Base-by-base conservation (phyloP, 2,888 invertebrate genomes). In the Phytoseiulus persimilis region DNA sequence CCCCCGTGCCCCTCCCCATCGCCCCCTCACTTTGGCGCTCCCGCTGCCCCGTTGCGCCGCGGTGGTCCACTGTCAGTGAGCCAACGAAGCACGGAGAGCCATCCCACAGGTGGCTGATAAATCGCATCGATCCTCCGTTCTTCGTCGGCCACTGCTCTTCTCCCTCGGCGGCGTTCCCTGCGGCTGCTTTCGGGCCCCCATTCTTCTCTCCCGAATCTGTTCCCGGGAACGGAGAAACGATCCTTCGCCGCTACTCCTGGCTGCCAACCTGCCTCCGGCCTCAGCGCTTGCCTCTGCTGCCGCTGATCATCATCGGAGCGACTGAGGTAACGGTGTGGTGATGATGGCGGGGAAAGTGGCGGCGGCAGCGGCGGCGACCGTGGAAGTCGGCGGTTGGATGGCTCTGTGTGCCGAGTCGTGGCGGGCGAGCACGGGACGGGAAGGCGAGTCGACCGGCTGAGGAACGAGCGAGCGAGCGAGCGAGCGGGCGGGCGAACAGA, bases 61-160 rank as follows among this genome's bases (percentile, higher is more conserved):
- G 65, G 65, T 65, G 65, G 11, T 65, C 65, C 28, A 65, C 65
- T 65, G 65, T 23, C 65, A 65, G 65, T 65, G 65, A 65, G 18
- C 9, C 65, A 28, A 65, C 14, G 65, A 65, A 65, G 65, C 65
- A 31, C 33, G 33, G 31, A 33, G 87, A 39, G 87, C 45, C 39
- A 39, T 33, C 45, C 87, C 33, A 87, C 87, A 87, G 87, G 87
- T 87, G 87, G 87, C 87, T 87, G 87, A 87, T 87, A 87, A 87
- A 87, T 87, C 87, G 87, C 87, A 87, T 87, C 87, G 87, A 87
- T 87, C 87, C 65, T 65, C 65, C 65, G 28, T 65, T 65, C 65
- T 65, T 65, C 28, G 1, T 28, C 18, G 65, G 65, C 28, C 65
- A 23, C 14, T 28, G 14, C 65, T 23, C 65, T 28, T 28, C 23